A percentile compares a stretch with the other conserved stretches of the same genome.
Evolutionary conservation across 2,797 vertebrate genomes (phyloP).

Genomic region (Notamacropus eugenii): DNA sequence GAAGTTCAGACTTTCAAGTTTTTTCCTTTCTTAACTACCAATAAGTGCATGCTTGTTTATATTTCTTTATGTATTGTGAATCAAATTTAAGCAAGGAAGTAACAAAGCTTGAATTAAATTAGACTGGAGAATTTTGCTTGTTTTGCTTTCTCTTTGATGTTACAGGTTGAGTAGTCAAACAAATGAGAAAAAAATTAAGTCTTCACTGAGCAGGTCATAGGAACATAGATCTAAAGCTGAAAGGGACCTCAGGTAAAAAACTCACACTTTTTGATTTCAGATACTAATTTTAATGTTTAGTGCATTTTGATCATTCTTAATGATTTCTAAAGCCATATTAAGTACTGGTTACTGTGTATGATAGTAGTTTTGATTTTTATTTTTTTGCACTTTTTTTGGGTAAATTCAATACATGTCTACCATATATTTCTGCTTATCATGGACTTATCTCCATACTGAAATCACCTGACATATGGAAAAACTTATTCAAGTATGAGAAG

Average conservation of each 20-base stretch:
- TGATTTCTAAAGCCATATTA: constrained; percentile 40
- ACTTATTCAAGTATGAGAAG: not conserved
- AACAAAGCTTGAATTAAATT: not conserved
- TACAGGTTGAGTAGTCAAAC: not conserved
- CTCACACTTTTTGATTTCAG: constrained; percentile 44
- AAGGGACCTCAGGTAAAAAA: constrained; percentile 2
- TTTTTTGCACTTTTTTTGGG: constrained; percentile 44
- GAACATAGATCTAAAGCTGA: not conserved
- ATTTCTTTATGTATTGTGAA: constrained; percentile 15
- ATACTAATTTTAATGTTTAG: constrained; percentile 41
- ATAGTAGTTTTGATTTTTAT: not conserved
- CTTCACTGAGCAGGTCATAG: not conserved
- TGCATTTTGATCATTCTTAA: constrained; percentile 55
- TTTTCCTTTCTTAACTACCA: constrained; percentile 20
- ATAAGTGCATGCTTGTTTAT: not conserved
- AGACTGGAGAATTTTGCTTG: not conserved
- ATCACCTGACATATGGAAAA: not conserved
- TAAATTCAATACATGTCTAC: constrained; percentile 38
- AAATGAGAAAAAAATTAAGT: not conserved
- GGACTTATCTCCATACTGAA: not conserved
- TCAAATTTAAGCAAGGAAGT: not conserved
- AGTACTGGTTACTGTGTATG: constrained; percentile 57
- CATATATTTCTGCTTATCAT: constrained; percentile 33
- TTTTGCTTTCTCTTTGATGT: not conserved
- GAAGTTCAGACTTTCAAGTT: not conserved